phyloP scores from a whole-genome alignment of 2,797 vertebrate genomes.

The Zalophus californianus region DNA sequence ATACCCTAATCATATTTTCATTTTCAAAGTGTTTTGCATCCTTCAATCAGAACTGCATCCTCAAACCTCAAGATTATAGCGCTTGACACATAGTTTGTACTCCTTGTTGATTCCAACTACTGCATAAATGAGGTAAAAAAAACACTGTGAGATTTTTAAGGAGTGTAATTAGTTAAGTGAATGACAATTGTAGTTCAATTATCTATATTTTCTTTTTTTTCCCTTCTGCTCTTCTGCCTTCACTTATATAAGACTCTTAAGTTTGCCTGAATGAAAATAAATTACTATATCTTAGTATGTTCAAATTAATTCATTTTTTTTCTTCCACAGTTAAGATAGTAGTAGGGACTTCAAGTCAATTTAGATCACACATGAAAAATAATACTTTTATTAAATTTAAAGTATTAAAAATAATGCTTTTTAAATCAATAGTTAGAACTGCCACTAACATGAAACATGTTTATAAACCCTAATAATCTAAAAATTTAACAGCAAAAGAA shows the following conservation, averaged over 20 bases:
- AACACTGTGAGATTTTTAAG: not conserved
- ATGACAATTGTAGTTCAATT: not conserved
- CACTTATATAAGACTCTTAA: not conserved
- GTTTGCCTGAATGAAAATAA: not conserved
- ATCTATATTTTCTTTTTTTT: not conserved
- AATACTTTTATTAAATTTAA: not conserved
- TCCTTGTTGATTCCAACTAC: not conserved
- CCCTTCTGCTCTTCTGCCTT: not conserved
- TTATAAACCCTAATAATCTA: not conserved
- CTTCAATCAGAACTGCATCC: not conserved
- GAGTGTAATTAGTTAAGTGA: not conserved
- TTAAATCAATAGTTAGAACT: not conserved
- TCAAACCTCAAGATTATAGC: not conserved
- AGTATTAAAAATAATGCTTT: not conserved
- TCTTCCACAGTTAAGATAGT: not conserved
- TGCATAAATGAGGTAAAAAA: not conserved
- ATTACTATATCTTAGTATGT: not conserved
- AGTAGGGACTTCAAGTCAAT: not conserved
- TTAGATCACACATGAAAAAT: not conserved
- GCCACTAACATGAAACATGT: not conserved
- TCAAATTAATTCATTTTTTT: not conserved
- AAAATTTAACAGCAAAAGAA: not conserved
- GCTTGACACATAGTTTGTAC: not conserved
- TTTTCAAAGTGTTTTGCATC: not conserved
- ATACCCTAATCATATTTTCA: not conserved